A percentile compares a stretch with the other conserved stretches of the same genome.
Evolutionary conservation across 2,797 vertebrate species (phyloP).

Genomic region (Taenioides sp.): DNA sequence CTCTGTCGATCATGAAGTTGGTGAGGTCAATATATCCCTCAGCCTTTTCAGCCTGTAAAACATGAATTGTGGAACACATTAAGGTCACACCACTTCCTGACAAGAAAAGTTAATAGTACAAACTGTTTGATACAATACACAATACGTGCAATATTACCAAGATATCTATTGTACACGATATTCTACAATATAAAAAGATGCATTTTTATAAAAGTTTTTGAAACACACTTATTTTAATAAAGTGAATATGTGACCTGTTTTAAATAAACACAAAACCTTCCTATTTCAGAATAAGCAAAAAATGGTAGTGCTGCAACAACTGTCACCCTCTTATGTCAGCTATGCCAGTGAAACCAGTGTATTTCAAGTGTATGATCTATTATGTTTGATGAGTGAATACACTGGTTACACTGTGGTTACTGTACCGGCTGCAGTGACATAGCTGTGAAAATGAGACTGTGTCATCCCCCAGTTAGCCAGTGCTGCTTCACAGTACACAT

Average conservation of each 20-base stretch:
- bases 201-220: background rate
- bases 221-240: background rate
- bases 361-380: slow-evolving; percentile 11
- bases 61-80: slow-evolving; percentile 33
- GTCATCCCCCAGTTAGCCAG: slow-evolving; percentile 18
- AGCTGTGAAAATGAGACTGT: slow-evolving; percentile 36
- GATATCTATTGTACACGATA: too few species aligned
- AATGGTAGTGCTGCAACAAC: background rate
- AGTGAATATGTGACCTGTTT: too few species aligned
- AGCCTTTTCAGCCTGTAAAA: slow-evolving; percentile 90
- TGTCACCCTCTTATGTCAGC: background rate
- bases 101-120: background rate
- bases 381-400: slow-evolving; percentile 7
- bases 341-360: slow-evolving; percentile 16
- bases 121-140: background rate
- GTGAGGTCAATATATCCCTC: slow-evolving; percentile 94
- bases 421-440: slow-evolving; percentile 7
- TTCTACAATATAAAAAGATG: background rate
- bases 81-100: slow-evolving; percentile 55
- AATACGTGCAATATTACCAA: background rate
- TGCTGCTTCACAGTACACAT: background rate
- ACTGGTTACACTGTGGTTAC: background rate
- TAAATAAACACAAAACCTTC: background rate
- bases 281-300: background rate
- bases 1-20: slow-evolving; percentile 91